Evolutionary conservation across 2,797 vertebrate genomes (phyloP).

Genomic region (Ispidina picta): DNA sequence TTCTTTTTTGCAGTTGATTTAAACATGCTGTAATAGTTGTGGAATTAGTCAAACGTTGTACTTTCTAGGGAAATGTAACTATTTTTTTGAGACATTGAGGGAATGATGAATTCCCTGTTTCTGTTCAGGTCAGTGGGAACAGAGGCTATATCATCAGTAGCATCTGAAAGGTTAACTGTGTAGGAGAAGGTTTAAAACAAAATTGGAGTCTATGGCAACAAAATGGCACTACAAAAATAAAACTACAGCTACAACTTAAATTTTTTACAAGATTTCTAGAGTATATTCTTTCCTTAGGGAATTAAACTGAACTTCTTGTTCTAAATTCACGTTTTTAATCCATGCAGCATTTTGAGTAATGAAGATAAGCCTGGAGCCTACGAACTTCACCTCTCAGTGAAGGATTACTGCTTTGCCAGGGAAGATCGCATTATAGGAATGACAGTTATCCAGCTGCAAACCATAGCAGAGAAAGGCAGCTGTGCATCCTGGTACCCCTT

Average conservation of each 20-base stretch:
- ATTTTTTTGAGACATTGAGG: not conserved
- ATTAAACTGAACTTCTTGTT: not conserved
- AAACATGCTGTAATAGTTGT: not conserved
- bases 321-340: conserved; percentile 14
- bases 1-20: not conserved
- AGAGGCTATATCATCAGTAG: not conserved
- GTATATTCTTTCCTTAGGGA: not conserved
- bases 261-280: not conserved
- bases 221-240: not conserved
- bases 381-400: conserved; percentile 94
- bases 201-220: not conserved
- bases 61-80: not conserved
- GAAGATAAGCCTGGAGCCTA: conserved; percentile 90
- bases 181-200: not conserved
- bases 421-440: conserved; percentile 94
- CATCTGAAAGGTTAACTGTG: not conserved
- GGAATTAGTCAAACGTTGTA: not conserved
- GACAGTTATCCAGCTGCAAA: conserved; percentile 91
- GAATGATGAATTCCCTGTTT: not conserved
- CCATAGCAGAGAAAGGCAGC: conserved; percentile 86
- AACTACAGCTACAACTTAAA: not conserved
- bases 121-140: not conserved
- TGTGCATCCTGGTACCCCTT: conserved; percentile 88
- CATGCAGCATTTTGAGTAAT: conserved; percentile 86
- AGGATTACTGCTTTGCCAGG: conserved; percentile 98